These are phyloP conservation scores for Protomyctophum bolini DNA, from an alignment of 2,113 vertebrate genomes.

Conservation along the genomic window DNA sequence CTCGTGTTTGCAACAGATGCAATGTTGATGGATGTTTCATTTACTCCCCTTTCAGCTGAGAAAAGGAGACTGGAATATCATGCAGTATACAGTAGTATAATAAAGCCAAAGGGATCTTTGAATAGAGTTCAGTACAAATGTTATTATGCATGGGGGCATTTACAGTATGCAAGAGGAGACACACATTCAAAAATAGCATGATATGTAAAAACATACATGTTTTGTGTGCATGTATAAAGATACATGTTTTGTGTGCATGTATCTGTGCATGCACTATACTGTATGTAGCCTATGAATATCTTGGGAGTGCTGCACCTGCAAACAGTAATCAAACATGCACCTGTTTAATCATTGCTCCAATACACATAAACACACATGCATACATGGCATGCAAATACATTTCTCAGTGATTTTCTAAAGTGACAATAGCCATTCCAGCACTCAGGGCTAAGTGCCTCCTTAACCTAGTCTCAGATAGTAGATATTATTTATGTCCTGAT, in stretches of 20 bases:
- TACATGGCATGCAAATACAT: conserved; percentile 11
- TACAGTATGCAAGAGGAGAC: conserved; percentile 27
- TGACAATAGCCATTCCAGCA: conserved; percentile 31
- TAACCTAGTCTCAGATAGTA: conserved; percentile 45
- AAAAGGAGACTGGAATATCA: too few species aligned
- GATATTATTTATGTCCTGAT: conserved; percentile 32
- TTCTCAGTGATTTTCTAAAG: conserved; percentile 14
- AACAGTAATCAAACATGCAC: conserved; percentile 58
- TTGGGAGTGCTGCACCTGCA: conserved; percentile 74
- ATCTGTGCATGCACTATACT: background rate
- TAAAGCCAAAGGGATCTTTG: background rate
- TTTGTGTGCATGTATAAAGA: conserved; percentile 15
- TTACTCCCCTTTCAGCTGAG: conserved; percentile 30
- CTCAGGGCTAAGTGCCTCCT: conserved; percentile 56
- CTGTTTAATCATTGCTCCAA: conserved; percentile 44
- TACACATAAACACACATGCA: background rate
- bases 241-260: conserved; percentile 11
- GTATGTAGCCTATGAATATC: background rate
- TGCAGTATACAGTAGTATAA: background rate
- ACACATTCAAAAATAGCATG: conserved; percentile 50
- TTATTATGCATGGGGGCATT: background rate
- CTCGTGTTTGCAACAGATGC: conserved; percentile 31
- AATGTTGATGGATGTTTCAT: conserved; percentile 42
- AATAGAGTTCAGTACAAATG: background rate
- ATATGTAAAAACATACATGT: background rate